Evolutionary conservation across 2,113 vertebrate genomes (phyloP), one percentile per base, ranked within the genome.

Genomic region (Rhea americana): DNA sequence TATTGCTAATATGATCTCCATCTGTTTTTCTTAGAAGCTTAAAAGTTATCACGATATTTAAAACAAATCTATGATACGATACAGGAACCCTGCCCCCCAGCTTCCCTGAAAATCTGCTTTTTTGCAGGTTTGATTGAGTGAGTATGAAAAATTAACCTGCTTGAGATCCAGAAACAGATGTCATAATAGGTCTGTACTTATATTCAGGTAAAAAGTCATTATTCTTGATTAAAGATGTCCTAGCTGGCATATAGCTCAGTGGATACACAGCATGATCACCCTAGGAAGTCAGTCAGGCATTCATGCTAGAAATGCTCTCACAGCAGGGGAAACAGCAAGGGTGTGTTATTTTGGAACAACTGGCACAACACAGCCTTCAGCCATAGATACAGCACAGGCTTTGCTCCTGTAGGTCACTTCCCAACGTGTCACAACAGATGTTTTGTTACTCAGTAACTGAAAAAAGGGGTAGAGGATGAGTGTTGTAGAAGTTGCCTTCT

Each of bases 341-440:
- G 2, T 43, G 43, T 24, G 8, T 63, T 75, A 72, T 75, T 87
- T 94, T 74, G 74, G 73, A 91, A 50, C 30, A 72, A 67, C 51
- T 87, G 74, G 47, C 78, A 75, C 66, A 93, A 19, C 58, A 68
- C 0, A 2, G 21, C 71, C 58, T 56, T 89, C 66, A 92, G 87
- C 39, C 61, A 15, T 0, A 63, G n/a, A 53, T 26, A 59, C 11
- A 75, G 10, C n/a, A 78, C 73, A 55, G n/a, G 35, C 43, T 82
- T 71, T 79, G 32, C 32, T 72, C 28, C 58, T 85, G 62, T 80
- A 61, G 71, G 62, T 91, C 70, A 72, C 70, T 68, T 87, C 53
- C 22, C 43, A 47, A 13, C 62, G 71, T 85, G 84, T 72, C 48
- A 89, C 39, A 82, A 59, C 82, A 93, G 87, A 75, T 76, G 62